phyloP scores from a whole-genome alignment of 2,888 invertebrate genomes.

The Acanthosepion pharaonis region DNA sequence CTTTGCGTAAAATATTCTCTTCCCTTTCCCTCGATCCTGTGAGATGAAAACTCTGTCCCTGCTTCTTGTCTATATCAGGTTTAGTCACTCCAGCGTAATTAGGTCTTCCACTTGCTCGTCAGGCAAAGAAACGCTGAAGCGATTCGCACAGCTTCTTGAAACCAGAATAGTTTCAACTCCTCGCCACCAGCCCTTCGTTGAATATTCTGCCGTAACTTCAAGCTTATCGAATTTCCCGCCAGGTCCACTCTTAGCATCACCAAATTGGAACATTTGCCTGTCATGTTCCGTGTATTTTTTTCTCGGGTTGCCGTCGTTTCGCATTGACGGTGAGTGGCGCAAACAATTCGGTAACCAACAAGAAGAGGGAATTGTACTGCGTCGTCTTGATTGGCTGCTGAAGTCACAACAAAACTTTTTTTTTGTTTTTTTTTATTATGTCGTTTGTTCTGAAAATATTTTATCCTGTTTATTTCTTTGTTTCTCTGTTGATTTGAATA shows the following conservation, averaged over 20 bases:
- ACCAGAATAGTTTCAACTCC: neutral
- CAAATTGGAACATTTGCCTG: slow-evolving; percentile 1
- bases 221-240: neutral
- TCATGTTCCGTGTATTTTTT: neutral
- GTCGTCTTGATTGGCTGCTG: neutral
- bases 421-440: too few species aligned
- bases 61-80: neutral
- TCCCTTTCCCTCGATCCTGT: neutral
- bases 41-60: neutral
- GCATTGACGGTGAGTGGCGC: neutral
- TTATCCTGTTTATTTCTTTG: too few species aligned
- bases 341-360: neutral
- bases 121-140: neutral
- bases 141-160: neutral
- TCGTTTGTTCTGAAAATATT: too few species aligned
- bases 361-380: neutral
- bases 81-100: neutral
- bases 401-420: neutral
- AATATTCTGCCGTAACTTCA: neutral
- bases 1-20: neutral
- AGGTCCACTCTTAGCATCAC: neutral
- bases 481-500: too few species aligned
- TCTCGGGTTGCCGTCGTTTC: neutral
- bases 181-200: neutral
- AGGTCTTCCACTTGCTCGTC: neutral